Percentiles rank a stretch among this genome's conserved stretches.
phyloP scores from a whole-genome alignment of 2,888 invertebrate genomes.

The Morpho deidamia region DNA sequence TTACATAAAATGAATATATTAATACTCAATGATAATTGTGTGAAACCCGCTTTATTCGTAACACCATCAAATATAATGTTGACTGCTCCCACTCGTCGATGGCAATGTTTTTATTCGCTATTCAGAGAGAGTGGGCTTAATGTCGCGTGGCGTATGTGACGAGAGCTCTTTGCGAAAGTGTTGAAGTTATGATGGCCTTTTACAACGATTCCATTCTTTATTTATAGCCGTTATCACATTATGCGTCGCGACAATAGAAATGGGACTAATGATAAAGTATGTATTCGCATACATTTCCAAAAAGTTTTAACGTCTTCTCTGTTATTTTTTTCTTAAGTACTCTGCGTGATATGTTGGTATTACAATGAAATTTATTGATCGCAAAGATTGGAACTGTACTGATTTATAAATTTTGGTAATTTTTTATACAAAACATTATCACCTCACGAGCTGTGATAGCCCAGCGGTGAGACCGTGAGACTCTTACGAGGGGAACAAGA shows the following conservation, averaged over 20 bases:
- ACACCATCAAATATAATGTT: conserved; percentile 33
- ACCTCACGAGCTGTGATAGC: too few species aligned
- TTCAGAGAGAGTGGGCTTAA: conserved; percentile 20
- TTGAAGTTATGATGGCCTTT: conserved; percentile 24
- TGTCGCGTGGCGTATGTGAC: conserved; percentile 25
- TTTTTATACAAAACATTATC: too few species aligned
- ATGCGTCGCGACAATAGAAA: conserved; percentile 3
- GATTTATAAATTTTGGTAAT: too few species aligned
- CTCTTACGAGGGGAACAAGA: too few species aligned
- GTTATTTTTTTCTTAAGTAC: too few species aligned
- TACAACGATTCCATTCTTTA: conserved; percentile 23
- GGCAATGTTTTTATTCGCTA: conserved; percentile 30
- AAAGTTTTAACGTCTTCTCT: neutral
- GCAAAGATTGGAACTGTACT: too few species aligned
- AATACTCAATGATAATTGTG: neutral
- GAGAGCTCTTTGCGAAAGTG: conserved; percentile 20
- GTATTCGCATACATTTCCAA: neutral
- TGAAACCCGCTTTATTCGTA: conserved; percentile 24
- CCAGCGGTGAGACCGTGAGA: too few species aligned
- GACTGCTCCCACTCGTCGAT: conserved; percentile 30
- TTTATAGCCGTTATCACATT: conserved; percentile 18
- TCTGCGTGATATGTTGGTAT: too few species aligned
- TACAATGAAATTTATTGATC: too few species aligned
- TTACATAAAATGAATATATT: too few species aligned
- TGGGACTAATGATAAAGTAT: conserved; percentile 8